Evolutionary conservation across 2,888 invertebrate species (phyloP), one percentile per base, ranked within the genome.

Genomic region (Pedicia rivosa): DNA sequence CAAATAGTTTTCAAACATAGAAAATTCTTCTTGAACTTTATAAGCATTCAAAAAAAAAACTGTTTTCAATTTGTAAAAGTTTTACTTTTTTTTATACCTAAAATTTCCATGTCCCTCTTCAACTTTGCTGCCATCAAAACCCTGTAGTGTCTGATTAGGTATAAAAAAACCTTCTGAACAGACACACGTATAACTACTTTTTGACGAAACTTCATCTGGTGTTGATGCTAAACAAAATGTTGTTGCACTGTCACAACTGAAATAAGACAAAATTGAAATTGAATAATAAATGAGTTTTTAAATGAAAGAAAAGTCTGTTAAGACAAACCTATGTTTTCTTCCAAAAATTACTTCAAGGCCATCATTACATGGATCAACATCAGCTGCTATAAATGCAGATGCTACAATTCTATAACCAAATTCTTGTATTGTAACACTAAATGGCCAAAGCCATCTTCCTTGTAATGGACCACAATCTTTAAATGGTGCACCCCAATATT

Each of bases 351-450:
- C 72, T 47, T 70, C 65, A 55, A 78, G 68, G 19, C 67, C 64
- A 41, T 72, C 70, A 50, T 79, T 78, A 58, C 84, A 86, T 42
- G 78, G 79, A 59, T 83, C 67, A 44, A 79, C 64, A 42, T 75
- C 64, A 53, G 56, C 68, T 43, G 62, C 60, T 39, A 70, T 66
- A 50, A 72, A 74, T 8, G 74, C 59, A 24, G 72, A 72, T 4
- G 73, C 71, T 17, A 72, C 71, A 41, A 71, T 72, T 49, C 73
- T 65, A 44, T 58, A 53, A 50, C 54, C 54, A 37, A 51, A 51
- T 46, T 58, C 57, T 38, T 51, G 49, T 44, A 54, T 56, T 42
- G 61, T 59, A 46, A 58, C 55, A 47, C 61, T 57, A 52, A 59
- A 62, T 16, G 62, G 62, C 62, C 62, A 61, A 15, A 62, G 43